Evolutionary conservation across 2,797 vertebrate genomes (phyloP).

Genomic region (Trematocara caparti): DNA sequence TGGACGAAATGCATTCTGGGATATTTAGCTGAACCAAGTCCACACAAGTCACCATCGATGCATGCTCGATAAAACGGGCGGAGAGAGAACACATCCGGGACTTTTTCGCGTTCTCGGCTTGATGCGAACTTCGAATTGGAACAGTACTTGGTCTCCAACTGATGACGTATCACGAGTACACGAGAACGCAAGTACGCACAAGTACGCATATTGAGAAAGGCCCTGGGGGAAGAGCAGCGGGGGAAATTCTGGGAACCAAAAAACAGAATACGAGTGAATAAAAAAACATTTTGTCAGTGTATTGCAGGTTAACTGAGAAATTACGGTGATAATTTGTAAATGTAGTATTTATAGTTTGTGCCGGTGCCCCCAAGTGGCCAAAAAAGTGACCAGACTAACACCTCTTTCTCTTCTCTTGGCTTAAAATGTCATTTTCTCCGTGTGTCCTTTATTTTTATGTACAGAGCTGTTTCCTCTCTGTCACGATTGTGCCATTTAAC

Average conservation of each 20-base stretch:
- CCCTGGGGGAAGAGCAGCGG: background rate
- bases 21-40: too few species aligned
- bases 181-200: too few species aligned
- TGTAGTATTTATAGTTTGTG: accelerated
- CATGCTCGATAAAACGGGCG: too few species aligned
- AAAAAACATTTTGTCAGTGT: background rate
- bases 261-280: background rate
- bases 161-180: too few species aligned
- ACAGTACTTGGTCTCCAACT: too few species aligned
- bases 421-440: background rate
- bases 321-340: background rate
- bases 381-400: background rate
- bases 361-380: background rate
- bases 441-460: background rate
- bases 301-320: background rate
- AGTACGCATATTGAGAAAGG: too few species aligned
- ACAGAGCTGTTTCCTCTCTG: background rate
- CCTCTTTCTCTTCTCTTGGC: background rate
- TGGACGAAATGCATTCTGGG: too few species aligned
- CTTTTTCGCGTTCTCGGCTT: too few species aligned
- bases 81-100: too few species aligned
- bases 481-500: background rate
- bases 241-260: background rate
- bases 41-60: too few species aligned
- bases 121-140: too few species aligned